phyloP scores from a whole-genome alignment of 2,797 vertebrate species.

The Antennarius maculatus region DNA sequence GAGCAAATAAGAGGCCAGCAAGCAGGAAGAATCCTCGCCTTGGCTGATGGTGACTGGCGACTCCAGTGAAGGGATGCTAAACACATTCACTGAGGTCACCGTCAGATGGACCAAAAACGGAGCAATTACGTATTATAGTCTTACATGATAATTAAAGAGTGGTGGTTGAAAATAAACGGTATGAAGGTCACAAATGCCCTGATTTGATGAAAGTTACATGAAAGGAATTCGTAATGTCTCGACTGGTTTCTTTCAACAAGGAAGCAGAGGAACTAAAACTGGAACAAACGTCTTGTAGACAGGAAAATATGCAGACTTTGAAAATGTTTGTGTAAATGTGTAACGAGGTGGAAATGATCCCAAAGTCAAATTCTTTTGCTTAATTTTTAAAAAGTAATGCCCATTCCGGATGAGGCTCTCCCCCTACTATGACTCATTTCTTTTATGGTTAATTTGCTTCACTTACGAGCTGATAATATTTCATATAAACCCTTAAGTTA shows the following conservation, averaged over 20 bases:
- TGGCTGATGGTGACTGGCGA: conserved; percentile 15
- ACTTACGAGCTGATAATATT: conserved; percentile 63
- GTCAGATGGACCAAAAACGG: conserved; percentile 16
- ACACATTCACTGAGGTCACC: conserved; percentile 51
- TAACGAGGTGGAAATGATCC: conserved; percentile 75
- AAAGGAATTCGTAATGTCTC: conserved; percentile 71
- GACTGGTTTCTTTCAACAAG: conserved; percentile 63
- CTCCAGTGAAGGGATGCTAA: conserved; percentile 42
- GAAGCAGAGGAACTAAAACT: conserved; percentile 39
- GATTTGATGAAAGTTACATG: conserved; percentile 53
- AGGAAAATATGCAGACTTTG: conserved; percentile 67
- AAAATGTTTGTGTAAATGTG: conserved; percentile 64
- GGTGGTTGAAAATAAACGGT: conserved; percentile 31
- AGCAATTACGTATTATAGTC: conserved; percentile 11
- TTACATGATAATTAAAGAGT: conserved; percentile 43
- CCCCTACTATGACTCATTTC: conserved; percentile 56
- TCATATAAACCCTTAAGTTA: conserved; percentile 51
- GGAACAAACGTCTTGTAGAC: conserved; percentile 53
- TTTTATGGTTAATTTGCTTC: conserved; percentile 52
- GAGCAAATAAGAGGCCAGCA: conserved; percentile 25
- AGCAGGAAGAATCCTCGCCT: conserved; percentile 7
- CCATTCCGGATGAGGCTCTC: conserved; percentile 45
- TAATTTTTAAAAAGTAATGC: conserved; percentile 55
- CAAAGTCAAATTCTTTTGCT: conserved; percentile 52
- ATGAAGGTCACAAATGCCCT: conserved; percentile 27